These are phyloP conservation scores for Metallyticus violacea DNA, from an alignment of 2,888 invertebrate species.

Conservation along the genomic window DNA sequence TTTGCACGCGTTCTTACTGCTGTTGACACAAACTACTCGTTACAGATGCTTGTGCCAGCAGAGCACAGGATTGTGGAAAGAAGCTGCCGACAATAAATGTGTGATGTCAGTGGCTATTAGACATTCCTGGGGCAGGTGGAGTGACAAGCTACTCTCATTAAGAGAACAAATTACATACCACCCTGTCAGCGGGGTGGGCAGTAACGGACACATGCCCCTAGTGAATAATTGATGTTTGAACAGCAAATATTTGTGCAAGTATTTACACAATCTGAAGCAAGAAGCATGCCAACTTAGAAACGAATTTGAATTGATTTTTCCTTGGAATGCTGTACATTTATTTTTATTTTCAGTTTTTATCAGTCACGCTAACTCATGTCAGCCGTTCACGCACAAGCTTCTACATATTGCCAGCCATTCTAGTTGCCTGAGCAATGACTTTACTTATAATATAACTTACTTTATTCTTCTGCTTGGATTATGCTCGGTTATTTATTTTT, in stretches of 20 bases:
- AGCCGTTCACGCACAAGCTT: too few relatives aligned
- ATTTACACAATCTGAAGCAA: not conserved
- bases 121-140: not conserved
- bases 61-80: not conserved
- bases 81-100: not conserved
- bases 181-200: not conserved
- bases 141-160: not conserved
- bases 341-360: too few relatives aligned
- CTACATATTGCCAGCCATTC: too few relatives aligned
- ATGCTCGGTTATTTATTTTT: too few relatives aligned
- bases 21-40: not conserved
- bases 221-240: not conserved
- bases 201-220: not conserved
- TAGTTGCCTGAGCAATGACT: too few relatives aligned
- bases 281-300: not conserved
- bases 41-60: too few relatives aligned
- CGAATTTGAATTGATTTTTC: too few relatives aligned
- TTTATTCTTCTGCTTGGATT: too few relatives aligned
- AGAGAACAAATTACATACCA: not conserved
- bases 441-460: too few relatives aligned
- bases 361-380: too few relatives aligned
- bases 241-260: not conserved
- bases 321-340: too few relatives aligned
- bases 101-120: not conserved
- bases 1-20: not conserved